phyloP scores from a whole-genome alignment of 2,888 invertebrate species.

The Aromia moschata region DNA sequence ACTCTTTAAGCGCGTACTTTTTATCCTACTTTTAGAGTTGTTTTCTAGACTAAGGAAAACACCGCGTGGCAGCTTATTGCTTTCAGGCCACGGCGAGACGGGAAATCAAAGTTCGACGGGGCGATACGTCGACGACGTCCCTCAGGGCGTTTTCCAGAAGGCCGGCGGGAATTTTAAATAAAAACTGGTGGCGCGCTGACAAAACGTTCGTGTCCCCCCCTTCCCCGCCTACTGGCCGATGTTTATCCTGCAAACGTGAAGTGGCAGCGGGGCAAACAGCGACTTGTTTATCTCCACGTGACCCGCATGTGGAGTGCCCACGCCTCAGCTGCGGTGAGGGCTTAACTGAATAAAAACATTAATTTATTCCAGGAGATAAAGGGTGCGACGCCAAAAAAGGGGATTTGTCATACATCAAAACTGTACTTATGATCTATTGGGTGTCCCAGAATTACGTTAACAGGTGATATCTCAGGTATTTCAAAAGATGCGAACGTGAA shows the following conservation, averaged over 20 bases:
- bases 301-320: slow-evolving; percentile 14
- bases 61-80: slow-evolving; percentile 6
- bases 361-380: background rate
- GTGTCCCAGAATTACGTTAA: too few species aligned
- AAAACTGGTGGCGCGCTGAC: slow-evolving; percentile 27
- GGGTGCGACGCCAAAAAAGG: background rate
- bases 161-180: slow-evolving; percentile 35
- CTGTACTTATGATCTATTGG: too few species aligned
- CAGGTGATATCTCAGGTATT: too few species aligned
- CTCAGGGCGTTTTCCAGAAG: slow-evolving; percentile 29
- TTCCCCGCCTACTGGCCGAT: slow-evolving; percentile 20
- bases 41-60: too few species aligned
- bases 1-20: too few species aligned
- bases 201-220: slow-evolving; percentile 30
- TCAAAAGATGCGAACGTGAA: too few species aligned
- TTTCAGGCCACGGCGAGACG: slow-evolving; percentile 5
- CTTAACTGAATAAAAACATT: background rate
- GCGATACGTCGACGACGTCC: slow-evolving; percentile 25
- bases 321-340: too few species aligned
- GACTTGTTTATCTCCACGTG: slow-evolving; percentile 36
- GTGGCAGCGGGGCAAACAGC: slow-evolving; percentile 26
- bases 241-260: slow-evolving; percentile 27
- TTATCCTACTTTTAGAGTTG: too few species aligned
- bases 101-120: slow-evolving; percentile 28
- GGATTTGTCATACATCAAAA: too few species aligned